Evolutionary conservation across 2,888 invertebrate genomes (phyloP), one percentile per base, ranked within the genome.

Genomic region (Onchidella celtica): DNA sequence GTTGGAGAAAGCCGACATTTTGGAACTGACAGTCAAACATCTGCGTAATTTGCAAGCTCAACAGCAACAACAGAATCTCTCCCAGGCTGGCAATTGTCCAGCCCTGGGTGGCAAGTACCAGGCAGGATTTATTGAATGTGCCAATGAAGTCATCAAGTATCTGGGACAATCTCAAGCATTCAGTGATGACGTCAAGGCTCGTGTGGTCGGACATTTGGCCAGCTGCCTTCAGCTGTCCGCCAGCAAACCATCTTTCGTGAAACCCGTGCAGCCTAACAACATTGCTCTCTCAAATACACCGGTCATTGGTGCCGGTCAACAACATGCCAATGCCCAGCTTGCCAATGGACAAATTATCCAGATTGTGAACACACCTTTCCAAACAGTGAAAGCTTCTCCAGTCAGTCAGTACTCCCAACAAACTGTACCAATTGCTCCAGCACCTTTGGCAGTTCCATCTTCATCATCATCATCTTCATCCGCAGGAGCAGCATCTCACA

Each of bases 11-110:
- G 93, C 92, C 0, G 93, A 93, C 82, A 92, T 93, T 38, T 82
- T 93, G 74, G 92, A 93, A 75, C 90, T 92, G 90, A 92, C 93
- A 6, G 93, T 93, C n/a, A 90, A 90, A 70, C 89, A 92, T 79
- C 85, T 92, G 21, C 88, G 90, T 38, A 84, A 85, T 14, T 83
- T 92, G 6, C 91, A 92, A 76, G 83, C 89, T 21, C 90, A 90
- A 68, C 91, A 91, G n/a, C 79, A 79, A 24, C 79, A 79, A 34
- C 80, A 80, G 29, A 38, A 69, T 36, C 6, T n/a, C 27, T 9
- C 34, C 9, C 27, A 59, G 0, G 21, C 40, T 27, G 65, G 63
- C 65, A 65, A 34, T 27, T 73, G 68, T 78, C 87, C 89, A 0
- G 85, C 86, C 17, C 88, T 90, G 17, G 86, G 86, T 29, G 87